Percentiles rank a stretch among this genome's conserved stretches.
Conservation (phyloP, 1,140 invertebrate species). For the Diuraphis noxia region DNA sequence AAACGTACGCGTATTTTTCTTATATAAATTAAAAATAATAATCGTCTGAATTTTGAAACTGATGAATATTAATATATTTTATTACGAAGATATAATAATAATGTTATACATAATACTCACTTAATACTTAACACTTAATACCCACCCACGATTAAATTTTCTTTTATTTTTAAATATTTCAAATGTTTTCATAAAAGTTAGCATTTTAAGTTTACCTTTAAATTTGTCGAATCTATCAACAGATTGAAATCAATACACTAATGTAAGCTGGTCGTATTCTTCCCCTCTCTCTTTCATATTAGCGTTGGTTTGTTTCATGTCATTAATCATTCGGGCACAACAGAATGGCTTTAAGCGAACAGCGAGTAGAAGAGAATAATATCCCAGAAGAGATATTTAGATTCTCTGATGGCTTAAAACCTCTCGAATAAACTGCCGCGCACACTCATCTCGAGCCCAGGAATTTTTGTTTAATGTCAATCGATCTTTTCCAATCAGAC, state of each 20-base stretch:
- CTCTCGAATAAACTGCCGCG: neutral
- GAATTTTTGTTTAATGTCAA: neutral
- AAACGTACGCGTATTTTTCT: neutral
- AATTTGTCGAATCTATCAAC: neutral
- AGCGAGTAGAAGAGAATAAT: neutral
- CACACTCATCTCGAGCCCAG: neutral
- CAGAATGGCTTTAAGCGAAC: neutral
- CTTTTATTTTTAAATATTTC: neutral
- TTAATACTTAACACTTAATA: too few species aligned
- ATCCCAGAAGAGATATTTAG: conserved; percentile 7
- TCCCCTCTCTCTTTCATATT: too few species aligned
- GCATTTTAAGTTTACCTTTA: neutral
- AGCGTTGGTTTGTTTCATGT: neutral
- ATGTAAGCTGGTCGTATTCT: neutral
- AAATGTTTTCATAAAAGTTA: neutral
- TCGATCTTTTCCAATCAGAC: neutral
- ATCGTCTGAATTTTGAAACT: neutral
- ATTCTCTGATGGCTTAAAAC: neutral
- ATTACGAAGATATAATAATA: neutral
- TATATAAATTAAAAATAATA: neutral
- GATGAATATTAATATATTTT: neutral
- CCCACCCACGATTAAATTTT: neutral
- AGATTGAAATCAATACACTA: conserved; percentile 30
- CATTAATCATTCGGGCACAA: conserved; percentile 26
- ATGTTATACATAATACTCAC: neutral